These are phyloP conservation scores for Irena cyanogastra DNA, from an alignment of 2,113 vertebrate species.

Conservation along the genomic window DNA sequence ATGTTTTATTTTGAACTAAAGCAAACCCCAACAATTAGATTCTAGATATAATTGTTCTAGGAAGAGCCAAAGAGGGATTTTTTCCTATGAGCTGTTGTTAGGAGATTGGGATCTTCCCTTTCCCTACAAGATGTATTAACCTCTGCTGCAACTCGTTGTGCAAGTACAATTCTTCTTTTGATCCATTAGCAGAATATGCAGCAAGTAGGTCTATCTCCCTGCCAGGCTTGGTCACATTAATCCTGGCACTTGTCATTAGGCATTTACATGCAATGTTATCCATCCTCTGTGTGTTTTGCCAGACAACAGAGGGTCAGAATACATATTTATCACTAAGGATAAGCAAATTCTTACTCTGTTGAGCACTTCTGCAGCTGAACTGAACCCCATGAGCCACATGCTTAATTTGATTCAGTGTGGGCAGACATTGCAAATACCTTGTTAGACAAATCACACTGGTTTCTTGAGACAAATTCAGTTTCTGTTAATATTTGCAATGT, in stretches of 20 bases:
- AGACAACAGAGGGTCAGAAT: slow-evolving; percentile 66
- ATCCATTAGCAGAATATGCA: slow-evolving; percentile 79
- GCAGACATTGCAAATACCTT: not conserved
- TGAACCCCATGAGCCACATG: not conserved
- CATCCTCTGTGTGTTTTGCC: slow-evolving; percentile 70
- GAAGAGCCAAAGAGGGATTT: not conserved
- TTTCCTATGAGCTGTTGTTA: slow-evolving; percentile 35
- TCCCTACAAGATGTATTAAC: slow-evolving; percentile 72
- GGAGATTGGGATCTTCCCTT: slow-evolving; percentile 66
- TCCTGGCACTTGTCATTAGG: slow-evolving; percentile 72
- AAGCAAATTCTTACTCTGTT: slow-evolving; percentile 70
- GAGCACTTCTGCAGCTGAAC: slow-evolving; percentile 34
- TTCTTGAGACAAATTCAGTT: slow-evolving; percentile 17
- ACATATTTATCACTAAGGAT: slow-evolving; percentile 74
- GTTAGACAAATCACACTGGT: not conserved
- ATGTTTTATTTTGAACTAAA: not conserved
- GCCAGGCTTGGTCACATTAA: slow-evolving; percentile 67
- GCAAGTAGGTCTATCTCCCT: slow-evolving; percentile 72
- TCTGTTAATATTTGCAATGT: not conserved
- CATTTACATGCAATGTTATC: slow-evolving; percentile 77
- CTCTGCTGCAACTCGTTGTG: slow-evolving; percentile 51
- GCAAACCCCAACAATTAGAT: not conserved
- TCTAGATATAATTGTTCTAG: slow-evolving; percentile 12
- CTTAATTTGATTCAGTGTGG: slow-evolving; percentile 19
- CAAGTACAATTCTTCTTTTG: slow-evolving; percentile 75